A percentile compares a stretch with the other conserved stretches of the same genome.
These are phyloP conservation scores for Ictidomys tridecemlineatus DNA, from an alignment of 2,113 vertebrate species.

Conservation along the genomic window DNA sequence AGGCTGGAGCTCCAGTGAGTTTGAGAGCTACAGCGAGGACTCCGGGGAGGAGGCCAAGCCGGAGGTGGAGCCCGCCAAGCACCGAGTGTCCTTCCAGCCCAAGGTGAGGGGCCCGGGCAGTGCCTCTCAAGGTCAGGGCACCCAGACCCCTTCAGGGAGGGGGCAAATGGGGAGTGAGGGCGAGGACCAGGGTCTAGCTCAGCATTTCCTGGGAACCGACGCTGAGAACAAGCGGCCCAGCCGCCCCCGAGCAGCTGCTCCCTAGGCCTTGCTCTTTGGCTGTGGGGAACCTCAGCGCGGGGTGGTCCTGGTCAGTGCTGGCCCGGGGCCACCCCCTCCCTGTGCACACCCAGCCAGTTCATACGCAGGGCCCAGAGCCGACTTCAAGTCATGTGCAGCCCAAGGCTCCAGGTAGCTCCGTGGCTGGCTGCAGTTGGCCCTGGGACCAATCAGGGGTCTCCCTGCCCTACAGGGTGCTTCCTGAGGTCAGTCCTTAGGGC, in stretches of 20 bases:
- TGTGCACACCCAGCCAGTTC: fast-evolving
- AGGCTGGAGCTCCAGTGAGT: constrained; percentile 98
- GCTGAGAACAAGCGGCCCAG: not conserved
- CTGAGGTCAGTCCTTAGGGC: not conserved
- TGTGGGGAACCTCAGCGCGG: not conserved
- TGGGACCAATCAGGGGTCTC: not conserved
- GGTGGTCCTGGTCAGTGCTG: not conserved
- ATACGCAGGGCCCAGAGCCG: fast-evolving
- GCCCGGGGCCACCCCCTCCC: not conserved
- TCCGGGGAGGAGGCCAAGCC: constrained; percentile 89
- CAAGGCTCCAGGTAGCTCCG: not conserved
- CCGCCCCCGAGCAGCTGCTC: not conserved
- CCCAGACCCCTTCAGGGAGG: not conserved
- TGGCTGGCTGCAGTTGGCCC: fast-evolving
- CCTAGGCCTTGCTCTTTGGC: fast-evolving
- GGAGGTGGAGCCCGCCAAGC: constrained; percentile 86
- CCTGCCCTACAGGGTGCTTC: not conserved
- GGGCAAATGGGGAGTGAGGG: not conserved
- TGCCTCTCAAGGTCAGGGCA: not conserved
- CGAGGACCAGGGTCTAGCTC: not conserved
- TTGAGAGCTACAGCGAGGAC: constrained; percentile 97
- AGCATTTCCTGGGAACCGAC: not conserved
- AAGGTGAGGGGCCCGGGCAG: constrained; percentile 81
- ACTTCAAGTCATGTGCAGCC: not conserved
- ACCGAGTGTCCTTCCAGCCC: constrained; percentile 88